Evolutionary conservation across 2,888 invertebrate genomes (phyloP), one percentile per base, ranked within the genome.

Genomic region (Oscheius sp.): DNA sequence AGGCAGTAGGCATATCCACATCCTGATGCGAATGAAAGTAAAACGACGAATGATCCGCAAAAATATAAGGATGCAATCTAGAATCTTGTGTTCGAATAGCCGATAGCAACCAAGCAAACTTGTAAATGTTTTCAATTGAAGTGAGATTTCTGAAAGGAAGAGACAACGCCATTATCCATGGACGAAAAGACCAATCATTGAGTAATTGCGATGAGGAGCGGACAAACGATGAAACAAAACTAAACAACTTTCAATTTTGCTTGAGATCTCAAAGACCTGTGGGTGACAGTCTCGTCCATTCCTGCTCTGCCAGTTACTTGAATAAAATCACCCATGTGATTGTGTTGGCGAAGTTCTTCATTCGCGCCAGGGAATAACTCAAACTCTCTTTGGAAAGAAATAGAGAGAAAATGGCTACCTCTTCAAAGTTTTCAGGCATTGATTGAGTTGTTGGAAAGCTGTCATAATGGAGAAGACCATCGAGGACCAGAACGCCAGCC

Each of bases 251-350:
- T 4, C 29, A 15, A 2, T 12, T 23, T 65, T 31, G 15, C 61
- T 12, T 12, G n/a, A n/a, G 29, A 63, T 10, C 3, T 39, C 15
- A 27, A 6, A n/a, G 42, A 73, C 71, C 55, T 71, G 12, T 74
- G 70, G 25, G 64, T 31, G 29, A 74, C 31, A 6, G 67, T 63
- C 3, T 76, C 69, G 65, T 78, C 78, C 5, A 73, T 50, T 8
- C 58, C 53, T 10, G 31, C 69, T 37, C 78, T 67, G 1, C 71
- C 70, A 1, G 71, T 71, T 15, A 76, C 61, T 58, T 78, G 76
- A 50, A 78, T 74, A 27, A 73, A 78, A 57, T 78, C 78, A 4
- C 78, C 78, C 78, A 78, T 75, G 39, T 73, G 73, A 6, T 69
- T 72, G 45, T 78, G 78, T 46, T 71, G 69, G 12, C 70, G 69